Conservation (phyloP, 2,888 invertebrate genomes). For the Nephrocerus scutellatus region DNA sequence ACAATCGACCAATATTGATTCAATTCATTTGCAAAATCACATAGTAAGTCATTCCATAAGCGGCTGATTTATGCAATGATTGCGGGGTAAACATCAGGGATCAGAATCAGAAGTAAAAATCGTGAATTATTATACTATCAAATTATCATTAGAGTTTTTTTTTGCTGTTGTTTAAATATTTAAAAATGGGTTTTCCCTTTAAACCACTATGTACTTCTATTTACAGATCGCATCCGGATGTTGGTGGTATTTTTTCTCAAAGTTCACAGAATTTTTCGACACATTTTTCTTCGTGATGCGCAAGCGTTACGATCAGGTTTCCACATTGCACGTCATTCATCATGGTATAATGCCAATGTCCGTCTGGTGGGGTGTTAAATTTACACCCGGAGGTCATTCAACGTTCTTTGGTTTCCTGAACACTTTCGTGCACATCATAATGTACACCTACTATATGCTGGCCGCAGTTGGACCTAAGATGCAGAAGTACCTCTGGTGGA, state of each 20-base stretch:
- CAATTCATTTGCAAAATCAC: no score
- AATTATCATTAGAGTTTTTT: no score
- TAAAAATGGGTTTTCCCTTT: no score
- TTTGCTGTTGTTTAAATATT: no score
- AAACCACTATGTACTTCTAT: no score
- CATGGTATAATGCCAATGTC: conserved; percentile 94
- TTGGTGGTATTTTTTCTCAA: conserved; percentile 93
- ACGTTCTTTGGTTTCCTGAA: conserved; percentile 91
- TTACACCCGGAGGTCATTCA: conserved; percentile 84
- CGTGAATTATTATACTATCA: no score
- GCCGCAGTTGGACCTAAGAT: conserved; percentile 83
- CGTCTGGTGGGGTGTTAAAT: conserved; percentile 86
- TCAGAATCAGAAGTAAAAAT: no score
- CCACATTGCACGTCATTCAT: conserved; percentile 87
- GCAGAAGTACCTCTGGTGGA: conserved; percentile 92
- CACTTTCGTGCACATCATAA: conserved; percentile 89
- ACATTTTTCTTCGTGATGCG: conserved; percentile 91
- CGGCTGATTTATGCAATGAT: no score
- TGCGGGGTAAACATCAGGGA: no score
- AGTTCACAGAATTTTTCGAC: conserved; percentile 90
- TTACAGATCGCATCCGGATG: conserved; percentile 77
- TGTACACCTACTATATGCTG: conserved; percentile 89
- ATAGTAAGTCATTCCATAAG: no score
- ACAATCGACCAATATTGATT: no score
- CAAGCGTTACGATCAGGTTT: conserved; percentile 87